These are phyloP conservation scores for Allygus modestus DNA, from an alignment of 2,888 invertebrate species.

Conservation along the genomic window DNA sequence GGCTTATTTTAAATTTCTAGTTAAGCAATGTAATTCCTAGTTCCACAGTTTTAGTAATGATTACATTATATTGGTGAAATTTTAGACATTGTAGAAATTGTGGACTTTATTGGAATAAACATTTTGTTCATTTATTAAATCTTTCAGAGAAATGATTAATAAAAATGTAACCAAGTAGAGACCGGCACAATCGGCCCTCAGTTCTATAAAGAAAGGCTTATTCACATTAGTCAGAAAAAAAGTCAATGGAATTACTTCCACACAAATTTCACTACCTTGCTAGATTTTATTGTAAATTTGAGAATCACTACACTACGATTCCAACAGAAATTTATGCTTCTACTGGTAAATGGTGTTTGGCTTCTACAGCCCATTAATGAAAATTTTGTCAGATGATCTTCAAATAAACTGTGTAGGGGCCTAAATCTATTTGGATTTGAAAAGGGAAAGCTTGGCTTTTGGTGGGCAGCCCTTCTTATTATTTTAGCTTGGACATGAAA, in stretches of 20 bases:
- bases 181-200: not conserved
- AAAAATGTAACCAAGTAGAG: not conserved
- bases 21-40: too few species aligned
- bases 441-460: not conserved
- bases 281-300: not conserved
- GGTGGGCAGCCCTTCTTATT: not conserved
- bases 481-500: not conserved
- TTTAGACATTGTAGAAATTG: too few species aligned
- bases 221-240: not conserved
- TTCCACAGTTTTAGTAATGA: too few species aligned
- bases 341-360: not conserved
- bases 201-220: not conserved
- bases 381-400: not conserved
- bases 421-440: not conserved
- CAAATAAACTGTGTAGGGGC: not conserved
- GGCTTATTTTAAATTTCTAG: too few species aligned
- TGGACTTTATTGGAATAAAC: too few species aligned
- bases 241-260: not conserved
- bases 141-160: not conserved
- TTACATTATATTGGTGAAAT: too few species aligned
- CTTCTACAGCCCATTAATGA: not conserved
- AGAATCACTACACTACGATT: not conserved
- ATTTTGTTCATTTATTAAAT: too few species aligned
- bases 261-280: not conserved
- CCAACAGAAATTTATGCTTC: not conserved